Evolutionary conservation across 2,797 vertebrate species (phyloP).

Genomic region (Anableps anableps): DNA sequence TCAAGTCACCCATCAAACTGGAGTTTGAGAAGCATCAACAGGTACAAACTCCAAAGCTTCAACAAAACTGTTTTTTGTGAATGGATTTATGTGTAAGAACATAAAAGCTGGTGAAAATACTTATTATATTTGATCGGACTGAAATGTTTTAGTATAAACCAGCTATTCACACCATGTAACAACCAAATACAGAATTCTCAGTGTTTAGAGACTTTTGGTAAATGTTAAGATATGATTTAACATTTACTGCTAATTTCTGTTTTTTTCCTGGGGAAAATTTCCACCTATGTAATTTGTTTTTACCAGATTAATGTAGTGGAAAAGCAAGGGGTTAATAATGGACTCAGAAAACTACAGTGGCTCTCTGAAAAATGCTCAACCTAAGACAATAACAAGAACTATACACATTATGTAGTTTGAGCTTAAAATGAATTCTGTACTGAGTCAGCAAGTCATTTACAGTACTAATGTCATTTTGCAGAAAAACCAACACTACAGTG

Average conservation of each 20-base stretch:
- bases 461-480: background rate
- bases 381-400: background rate
- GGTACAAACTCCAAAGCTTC: constrained; percentile 75
- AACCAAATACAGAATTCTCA: background rate
- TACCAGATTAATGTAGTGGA: background rate
- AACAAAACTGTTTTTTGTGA: background rate
- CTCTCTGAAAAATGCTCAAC: background rate
- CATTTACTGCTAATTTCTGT: background rate
- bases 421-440: background rate
- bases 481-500: background rate
- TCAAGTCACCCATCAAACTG: constrained; percentile 98
- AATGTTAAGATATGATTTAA: background rate
- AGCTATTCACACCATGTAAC: background rate
- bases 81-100: background rate
- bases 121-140: background rate
- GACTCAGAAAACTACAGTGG: background rate
- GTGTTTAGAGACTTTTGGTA: too few species aligned
- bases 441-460: background rate
- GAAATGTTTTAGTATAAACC: background rate
- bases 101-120: background rate
- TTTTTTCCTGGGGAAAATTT: too few species aligned
- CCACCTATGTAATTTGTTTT: background rate
- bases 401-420: background rate
- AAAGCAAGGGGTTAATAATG: background rate
- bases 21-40: constrained; percentile 98